A percentile compares a stretch with the other conserved stretches of the same genome.
Conservation (phyloP, 2,113 vertebrate genomes). For the Nyctibius bracteatus region DNA sequence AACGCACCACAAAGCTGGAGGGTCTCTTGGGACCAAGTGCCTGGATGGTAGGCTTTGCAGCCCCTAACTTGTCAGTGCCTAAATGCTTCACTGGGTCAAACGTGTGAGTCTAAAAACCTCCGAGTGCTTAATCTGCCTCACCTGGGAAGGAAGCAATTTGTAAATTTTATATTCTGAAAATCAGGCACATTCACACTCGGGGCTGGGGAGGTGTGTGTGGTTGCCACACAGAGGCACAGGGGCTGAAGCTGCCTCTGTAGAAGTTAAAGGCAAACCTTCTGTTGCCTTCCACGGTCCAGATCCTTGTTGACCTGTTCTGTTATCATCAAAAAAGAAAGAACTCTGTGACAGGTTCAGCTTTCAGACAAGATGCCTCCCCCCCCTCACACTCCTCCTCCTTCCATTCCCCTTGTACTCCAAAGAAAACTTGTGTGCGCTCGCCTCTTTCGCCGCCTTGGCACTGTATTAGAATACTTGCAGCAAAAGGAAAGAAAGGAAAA, state of each 20-base stretch:
- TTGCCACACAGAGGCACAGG: not conserved
- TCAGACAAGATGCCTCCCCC: not conserved
- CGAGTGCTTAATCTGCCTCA: not conserved
- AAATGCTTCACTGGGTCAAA: not conserved
- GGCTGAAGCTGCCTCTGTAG: not conserved
- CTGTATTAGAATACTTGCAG: not conserved
- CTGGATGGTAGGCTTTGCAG: not conserved
- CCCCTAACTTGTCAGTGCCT: not conserved
- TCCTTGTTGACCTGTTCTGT: not conserved
- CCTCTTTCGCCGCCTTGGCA: not conserved
- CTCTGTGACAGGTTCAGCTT: not conserved
- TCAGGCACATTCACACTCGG: not conserved
- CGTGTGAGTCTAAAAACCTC: fast-evolving
- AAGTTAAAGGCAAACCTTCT: not conserved
- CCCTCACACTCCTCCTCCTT: not conserved
- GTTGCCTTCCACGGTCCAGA: not conserved
- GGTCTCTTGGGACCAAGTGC: not conserved
- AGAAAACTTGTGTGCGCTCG: not conserved
- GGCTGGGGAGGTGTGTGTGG: fast-evolving
- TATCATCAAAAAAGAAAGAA: not conserved
- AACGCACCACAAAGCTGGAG: not conserved
- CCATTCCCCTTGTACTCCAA: not conserved
- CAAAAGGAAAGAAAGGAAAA: not conserved
- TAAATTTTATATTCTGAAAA: not conserved
- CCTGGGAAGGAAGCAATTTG: not conserved